Base-by-base conservation (phyloP, 1,140 invertebrate genomes). In the Ceratina japonica region DNA sequence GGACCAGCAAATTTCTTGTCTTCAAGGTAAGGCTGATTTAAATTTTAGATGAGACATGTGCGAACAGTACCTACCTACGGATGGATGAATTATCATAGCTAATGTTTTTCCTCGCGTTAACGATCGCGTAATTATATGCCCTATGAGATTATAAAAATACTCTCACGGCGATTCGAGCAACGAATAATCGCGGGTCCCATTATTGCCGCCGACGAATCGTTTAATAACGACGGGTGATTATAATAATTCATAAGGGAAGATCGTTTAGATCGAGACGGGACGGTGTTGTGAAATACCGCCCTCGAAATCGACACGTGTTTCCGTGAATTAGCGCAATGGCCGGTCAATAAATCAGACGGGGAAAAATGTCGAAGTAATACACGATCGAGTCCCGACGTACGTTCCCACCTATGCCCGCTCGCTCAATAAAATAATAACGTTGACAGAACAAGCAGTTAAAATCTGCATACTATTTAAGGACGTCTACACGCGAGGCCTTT, bases 351-450 rank as follows among this genome's bases (percentile, higher is more conserved):
- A 77, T 71, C 71, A 31, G 37, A 62, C 1, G 37, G 3, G 22
- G 49, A 51, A 61, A 52, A n/a, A 66, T 7, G 16, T 15, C 5
- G 24, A 18, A 4, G 2, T 61, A 22, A n/a, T 15, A 20, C 56
- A 51, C n/a, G 22, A 3, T 0, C 51, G 56, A 13, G 22, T 2
- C 10, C 10, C 0, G 12, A 13, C 68, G 13, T 52, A 24, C 24
- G 27, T 77, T 77, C 12, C 58, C 75, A 62, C 66, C 66, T 71
- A 77, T 71, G 66, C 1, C 44, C 24, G 27, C 22, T 49, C 31
- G 75, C 8, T 64, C 59, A 64, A 78, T 78, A 78, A 78, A 78
- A 78, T 78, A 78, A 78, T 78, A 78, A 72, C 75, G 69, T 78
- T 78, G 75, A 78, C 75, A 64, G 75, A 72, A 72, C 22, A 78